These are phyloP conservation scores for Watsonalla cultraria DNA, from an alignment of 2,888 invertebrate genomes.

Conservation along the genomic window DNA sequence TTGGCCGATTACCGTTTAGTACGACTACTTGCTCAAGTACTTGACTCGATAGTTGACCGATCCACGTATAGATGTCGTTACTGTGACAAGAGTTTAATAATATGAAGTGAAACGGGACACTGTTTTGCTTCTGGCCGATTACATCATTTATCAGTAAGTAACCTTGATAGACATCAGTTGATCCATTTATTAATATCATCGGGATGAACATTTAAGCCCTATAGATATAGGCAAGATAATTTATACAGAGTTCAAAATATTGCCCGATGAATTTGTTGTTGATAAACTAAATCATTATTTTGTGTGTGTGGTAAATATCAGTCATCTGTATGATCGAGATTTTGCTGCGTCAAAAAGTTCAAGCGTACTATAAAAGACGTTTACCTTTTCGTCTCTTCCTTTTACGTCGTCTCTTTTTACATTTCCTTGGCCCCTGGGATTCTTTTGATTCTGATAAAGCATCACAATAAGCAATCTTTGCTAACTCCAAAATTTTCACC, in stretches of 20 bases:
- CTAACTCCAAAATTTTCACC: slow-evolving; percentile 49
- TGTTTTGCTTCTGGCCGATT: slow-evolving; percentile 11
- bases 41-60: slow-evolving; percentile 13
- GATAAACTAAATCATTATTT: too few species aligned
- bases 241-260: too few species aligned
- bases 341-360: too few species aligned
- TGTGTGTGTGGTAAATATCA: too few species aligned
- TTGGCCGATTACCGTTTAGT: slow-evolving; percentile 4
- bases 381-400: slow-evolving; percentile 31
- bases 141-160: not conserved
- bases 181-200: not conserved
- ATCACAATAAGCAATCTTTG: slow-evolving; percentile 27
- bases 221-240: not conserved
- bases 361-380: slow-evolving; percentile 5
- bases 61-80: slow-evolving; percentile 28
- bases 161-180: slow-evolving; percentile 1
- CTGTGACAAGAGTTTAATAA: slow-evolving; percentile 11
- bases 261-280: too few species aligned
- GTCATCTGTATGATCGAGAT: too few species aligned
- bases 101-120: slow-evolving; percentile 16
- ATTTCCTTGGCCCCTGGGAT: slow-evolving; percentile 12
- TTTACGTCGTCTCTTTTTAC: slow-evolving; percentile 24
- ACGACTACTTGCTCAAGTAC: not conserved
- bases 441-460: slow-evolving; percentile 15
- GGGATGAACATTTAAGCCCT: slow-evolving; percentile 13